phyloP scores from a whole-genome alignment of 2,113 vertebrate genomes.

The Sinocyclocheilus anophthalmus region DNA sequence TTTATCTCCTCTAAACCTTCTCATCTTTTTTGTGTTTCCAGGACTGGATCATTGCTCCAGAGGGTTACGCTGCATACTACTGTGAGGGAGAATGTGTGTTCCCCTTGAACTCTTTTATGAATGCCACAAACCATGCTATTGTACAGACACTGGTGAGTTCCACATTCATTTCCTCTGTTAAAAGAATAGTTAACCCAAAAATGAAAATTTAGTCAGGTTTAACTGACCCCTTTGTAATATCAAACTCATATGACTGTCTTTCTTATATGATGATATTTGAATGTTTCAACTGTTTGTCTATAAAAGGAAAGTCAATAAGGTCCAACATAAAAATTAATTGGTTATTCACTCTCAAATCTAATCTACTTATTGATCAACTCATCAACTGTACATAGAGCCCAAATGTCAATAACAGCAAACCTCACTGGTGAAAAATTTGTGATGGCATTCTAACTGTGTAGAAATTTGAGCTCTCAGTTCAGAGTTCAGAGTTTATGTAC shows the following conservation, averaged over 20 bases:
- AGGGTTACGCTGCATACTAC: slow-evolving; percentile 95
- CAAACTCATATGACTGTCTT: not conserved
- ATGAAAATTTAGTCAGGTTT: not conserved
- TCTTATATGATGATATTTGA: not conserved
- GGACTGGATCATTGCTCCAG: slow-evolving; percentile 98
- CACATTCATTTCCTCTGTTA: not conserved
- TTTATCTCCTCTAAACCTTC: slow-evolving; percentile 1
- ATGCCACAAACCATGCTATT: slow-evolving; percentile 96
- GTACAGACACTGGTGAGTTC: slow-evolving; percentile 93
- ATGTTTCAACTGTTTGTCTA: not conserved
- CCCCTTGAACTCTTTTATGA: slow-evolving; percentile 97
- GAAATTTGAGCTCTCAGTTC: too few species aligned
- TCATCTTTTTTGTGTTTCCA: slow-evolving; percentile 58
- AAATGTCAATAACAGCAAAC: not conserved
- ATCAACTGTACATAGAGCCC: not conserved
- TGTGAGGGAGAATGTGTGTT: slow-evolving; percentile 97
- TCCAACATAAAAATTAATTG: not conserved
- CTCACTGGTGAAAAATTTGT: too few species aligned
- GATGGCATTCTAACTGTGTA: too few species aligned
- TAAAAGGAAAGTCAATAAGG: not conserved
- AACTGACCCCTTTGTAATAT: not conserved
- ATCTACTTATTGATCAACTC: not conserved
- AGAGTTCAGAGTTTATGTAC: not conserved
- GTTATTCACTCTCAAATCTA: not conserved
- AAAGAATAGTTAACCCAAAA: not conserved